Percentiles rank a stretch among this genome's conserved stretches.
Evolutionary conservation across 2,113 vertebrate species (phyloP).

Genomic region (Stercorarius parasiticus): DNA sequence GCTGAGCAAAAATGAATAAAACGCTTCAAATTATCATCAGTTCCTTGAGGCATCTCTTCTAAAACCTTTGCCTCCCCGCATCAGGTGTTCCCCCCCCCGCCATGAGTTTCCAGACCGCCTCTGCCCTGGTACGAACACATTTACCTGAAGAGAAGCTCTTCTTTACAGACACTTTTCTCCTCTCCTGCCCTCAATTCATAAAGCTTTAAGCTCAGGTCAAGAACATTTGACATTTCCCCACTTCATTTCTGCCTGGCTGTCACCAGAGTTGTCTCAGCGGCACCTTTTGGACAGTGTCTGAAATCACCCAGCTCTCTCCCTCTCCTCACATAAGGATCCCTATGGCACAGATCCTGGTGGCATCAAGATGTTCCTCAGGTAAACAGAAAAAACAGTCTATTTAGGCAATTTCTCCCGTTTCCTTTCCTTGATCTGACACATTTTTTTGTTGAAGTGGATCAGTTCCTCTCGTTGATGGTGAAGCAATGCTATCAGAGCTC

Average conservation of each 20-base stretch:
- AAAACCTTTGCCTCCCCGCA: background rate
- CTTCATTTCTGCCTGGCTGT: conserved; percentile 38
- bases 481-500: background rate
- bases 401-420: background rate
- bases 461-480: background rate
- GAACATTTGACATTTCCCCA: conserved; percentile 5
- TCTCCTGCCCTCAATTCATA: conserved; percentile 6
- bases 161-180: background rate
- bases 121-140: background rate
- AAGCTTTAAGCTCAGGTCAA: conserved; percentile 44
- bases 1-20: background rate
- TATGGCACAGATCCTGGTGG: background rate
- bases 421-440: background rate
- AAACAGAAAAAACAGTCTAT: background rate
- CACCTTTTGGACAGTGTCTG: background rate
- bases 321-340: background rate
- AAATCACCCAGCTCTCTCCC: background rate
- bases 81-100: background rate
- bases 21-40: background rate
- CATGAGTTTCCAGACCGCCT: background rate
- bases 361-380: background rate
- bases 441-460: background rate
- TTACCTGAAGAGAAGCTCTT: conserved; percentile 17
- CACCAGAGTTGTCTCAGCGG: background rate
- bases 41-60: background rate